These are phyloP conservation scores for Cotesia glomerata DNA, from an alignment of 1,140 invertebrate genomes.

Conservation along the genomic window DNA sequence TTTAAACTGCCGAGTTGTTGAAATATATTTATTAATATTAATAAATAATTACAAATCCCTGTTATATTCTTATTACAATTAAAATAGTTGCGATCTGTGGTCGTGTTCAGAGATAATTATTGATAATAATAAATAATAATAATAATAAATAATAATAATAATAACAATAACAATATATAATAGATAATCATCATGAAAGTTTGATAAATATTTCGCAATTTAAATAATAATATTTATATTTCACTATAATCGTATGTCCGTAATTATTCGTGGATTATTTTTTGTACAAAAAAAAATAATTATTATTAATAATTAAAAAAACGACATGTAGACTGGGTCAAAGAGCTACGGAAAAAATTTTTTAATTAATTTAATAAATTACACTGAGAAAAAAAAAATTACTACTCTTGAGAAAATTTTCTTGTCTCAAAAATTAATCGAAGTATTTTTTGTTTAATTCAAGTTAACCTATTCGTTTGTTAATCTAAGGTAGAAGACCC, in stretches of 20 bases:
- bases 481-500: too few relatives aligned
- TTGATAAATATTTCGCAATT: too few relatives aligned
- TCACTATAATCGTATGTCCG: background rate
- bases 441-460: too few relatives aligned
- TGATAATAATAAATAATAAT: too few relatives aligned
- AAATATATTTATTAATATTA: constrained; percentile 48
- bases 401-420: too few relatives aligned
- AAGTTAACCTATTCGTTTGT: too few relatives aligned
- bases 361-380: constrained; percentile 35
- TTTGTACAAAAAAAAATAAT: background rate
- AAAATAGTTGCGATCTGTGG: background rate
- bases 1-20: constrained; percentile 48
- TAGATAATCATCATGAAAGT: too few relatives aligned
- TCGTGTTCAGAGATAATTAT: too few relatives aligned
- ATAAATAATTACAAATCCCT: constrained; percentile 23
- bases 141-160: background rate
- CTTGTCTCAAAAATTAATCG: too few relatives aligned
- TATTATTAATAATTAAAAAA: background rate
- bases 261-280: too few relatives aligned
- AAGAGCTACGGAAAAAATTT: constrained; percentile 33
- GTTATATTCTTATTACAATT: background rate
- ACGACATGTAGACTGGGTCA: constrained; percentile 29
- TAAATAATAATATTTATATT: background rate
- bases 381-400: too few relatives aligned
- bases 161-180: background rate